phyloP scores from a whole-genome alignment of 2,888 invertebrate species.

The Axea sp. region DNA sequence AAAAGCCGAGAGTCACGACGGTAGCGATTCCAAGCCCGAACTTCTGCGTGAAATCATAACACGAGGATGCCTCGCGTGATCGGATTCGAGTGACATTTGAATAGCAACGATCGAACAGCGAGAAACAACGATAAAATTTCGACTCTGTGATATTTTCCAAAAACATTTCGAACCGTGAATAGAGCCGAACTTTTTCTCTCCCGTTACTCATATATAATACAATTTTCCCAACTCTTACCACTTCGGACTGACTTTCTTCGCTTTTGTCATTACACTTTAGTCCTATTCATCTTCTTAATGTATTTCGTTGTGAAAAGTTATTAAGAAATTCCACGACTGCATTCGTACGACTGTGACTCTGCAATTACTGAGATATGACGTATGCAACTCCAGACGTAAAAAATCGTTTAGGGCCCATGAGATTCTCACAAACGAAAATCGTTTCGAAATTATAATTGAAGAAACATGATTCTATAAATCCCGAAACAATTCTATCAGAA shows the following conservation, averaged over 20 bases:
- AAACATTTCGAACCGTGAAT: conserved; percentile 41
- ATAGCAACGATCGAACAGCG: no score
- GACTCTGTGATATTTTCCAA: conserved; percentile 11
- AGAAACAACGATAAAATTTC: no score
- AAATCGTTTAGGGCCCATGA: no score
- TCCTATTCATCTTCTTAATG: conserved; percentile 54
- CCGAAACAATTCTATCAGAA: no score
- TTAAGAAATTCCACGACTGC: conserved; percentile 57
- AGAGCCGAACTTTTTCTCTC: conserved; percentile 31
- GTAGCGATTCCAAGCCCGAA: no score
- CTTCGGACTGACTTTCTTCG: conserved; percentile 40
- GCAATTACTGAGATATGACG: conserved; percentile 38
- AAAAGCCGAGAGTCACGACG: no score
- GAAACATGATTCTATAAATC: no score
- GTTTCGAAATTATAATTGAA: no score
- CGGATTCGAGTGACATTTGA: no score
- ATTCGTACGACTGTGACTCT: conserved; percentile 45
- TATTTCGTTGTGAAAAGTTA: conserved; percentile 49
- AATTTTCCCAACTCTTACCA: conserved; percentile 15
- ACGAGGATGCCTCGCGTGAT: no score
- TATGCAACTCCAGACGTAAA: conserved; percentile 23
- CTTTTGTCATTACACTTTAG: conserved; percentile 40
- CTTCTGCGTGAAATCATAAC: no score
- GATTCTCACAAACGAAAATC: no score
- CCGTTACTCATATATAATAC: conserved; percentile 37